phyloP scores from a whole-genome alignment of 2,888 invertebrate species.

The Phengaris alcon region DNA sequence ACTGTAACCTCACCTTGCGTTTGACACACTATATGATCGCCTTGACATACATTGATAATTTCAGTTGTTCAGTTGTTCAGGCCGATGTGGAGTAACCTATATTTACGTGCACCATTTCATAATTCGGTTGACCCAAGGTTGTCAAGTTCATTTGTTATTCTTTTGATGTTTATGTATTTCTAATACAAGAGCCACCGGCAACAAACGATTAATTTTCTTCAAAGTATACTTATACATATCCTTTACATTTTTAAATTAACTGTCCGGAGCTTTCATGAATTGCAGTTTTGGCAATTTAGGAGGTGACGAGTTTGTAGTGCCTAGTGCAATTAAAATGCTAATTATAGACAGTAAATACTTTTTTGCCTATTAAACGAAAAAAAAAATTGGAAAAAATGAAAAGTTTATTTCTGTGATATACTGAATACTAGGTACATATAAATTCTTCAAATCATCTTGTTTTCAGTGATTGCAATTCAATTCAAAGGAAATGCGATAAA shows the following conservation, averaged over 20 bases:
- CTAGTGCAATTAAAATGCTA: too few relatives aligned
- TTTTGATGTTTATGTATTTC: background rate
- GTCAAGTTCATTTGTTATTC: background rate
- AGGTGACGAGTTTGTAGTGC: background rate
- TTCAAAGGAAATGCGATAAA: background rate
- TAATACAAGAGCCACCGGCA: background rate
- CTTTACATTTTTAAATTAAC: background rate
- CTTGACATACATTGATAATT: conserved; percentile 31
- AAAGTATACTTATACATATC: background rate
- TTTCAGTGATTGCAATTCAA: background rate
- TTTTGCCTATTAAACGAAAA: background rate
- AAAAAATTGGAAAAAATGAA: too few relatives aligned
- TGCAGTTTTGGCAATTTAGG: background rate
- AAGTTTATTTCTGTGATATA: background rate
- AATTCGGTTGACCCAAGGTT: background rate
- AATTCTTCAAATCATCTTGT: background rate
- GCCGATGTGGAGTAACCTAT: conserved; percentile 4
- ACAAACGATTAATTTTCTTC: background rate
- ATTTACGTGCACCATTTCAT: background rate
- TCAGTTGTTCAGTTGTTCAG: conserved; percentile 19
- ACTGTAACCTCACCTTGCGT: conserved; percentile 25
- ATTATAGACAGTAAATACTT: too few relatives aligned
- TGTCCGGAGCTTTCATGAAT: background rate
- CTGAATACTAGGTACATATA: background rate
- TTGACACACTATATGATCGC: conserved; percentile 29